phyloP scores from a whole-genome alignment of 2,797 vertebrate genomes.

The Eremophila alpestris region DNA sequence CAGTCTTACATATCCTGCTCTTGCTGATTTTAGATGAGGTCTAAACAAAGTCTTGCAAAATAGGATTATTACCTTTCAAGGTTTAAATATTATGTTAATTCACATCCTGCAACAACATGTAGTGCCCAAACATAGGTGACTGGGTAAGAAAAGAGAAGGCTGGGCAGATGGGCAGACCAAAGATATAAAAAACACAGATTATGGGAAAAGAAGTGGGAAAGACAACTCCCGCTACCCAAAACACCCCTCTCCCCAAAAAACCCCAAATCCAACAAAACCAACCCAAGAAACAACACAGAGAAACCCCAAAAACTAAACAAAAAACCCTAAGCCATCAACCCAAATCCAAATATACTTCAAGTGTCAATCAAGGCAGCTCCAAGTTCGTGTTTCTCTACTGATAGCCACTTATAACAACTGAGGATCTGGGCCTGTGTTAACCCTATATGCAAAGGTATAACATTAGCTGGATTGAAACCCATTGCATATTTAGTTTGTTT shows the following conservation, averaged over 20 bases:
- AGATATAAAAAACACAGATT: background rate
- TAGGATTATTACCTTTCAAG: background rate
- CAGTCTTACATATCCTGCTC: background rate
- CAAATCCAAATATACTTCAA: background rate
- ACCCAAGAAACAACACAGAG: background rate
- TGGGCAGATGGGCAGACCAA: background rate
- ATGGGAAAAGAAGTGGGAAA: background rate
- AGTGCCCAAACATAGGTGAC: background rate
- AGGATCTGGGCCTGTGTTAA: background rate
- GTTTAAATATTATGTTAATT: conserved; percentile 4
- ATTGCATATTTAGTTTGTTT: background rate
- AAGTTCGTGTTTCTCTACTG: background rate
- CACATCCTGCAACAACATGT: background rate
- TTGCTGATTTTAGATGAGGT: background rate
- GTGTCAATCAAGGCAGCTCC: background rate
- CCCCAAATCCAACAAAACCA: background rate
- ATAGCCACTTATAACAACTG: background rate
- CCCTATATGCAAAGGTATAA: background rate
- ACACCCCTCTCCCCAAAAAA: background rate
- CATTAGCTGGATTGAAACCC: background rate
- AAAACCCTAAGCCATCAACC: background rate
- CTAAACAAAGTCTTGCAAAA: conserved; percentile 1
- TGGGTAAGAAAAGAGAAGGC: background rate
- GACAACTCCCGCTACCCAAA: rapidly evolving
- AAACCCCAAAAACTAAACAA: background rate